Percentiles rank a stretch among this genome's conserved stretches.
Conservation (phyloP, 2,797 vertebrate genomes). For the Hoplostethus mediterraneus region DNA sequence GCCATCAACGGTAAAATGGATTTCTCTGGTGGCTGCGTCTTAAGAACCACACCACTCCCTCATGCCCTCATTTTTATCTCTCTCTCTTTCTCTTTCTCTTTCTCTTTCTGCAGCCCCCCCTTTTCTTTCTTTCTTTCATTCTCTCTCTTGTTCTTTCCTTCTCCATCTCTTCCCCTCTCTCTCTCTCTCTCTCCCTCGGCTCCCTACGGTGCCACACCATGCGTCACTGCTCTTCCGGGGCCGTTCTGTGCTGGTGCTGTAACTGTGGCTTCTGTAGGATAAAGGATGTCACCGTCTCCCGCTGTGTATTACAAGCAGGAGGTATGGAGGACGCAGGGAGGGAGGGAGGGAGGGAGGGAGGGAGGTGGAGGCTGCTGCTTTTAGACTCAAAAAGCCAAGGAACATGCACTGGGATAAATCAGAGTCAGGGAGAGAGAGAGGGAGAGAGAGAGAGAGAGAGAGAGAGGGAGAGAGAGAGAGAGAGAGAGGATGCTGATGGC, state of each 20-base stretch:
- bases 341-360: constrained; percentile 14
- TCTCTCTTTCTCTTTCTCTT: constrained; percentile 1
- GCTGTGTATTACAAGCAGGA: constrained; percentile 66
- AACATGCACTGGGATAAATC: constrained; percentile 65
- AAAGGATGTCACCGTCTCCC: constrained; percentile 65
- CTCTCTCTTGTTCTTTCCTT: constrained; percentile 28
- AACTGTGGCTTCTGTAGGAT: constrained; percentile 57
- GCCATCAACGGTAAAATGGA: constrained; percentile 43
- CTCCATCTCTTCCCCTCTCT: constrained; percentile 4
- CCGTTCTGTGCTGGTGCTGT: constrained; percentile 56
- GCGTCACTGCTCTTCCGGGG: constrained; percentile 62
- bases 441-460: constrained; percentile 40
- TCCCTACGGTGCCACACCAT: constrained; percentile 61
- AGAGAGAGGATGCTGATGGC: constrained; percentile 68
- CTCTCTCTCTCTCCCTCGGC: constrained; percentile 37
- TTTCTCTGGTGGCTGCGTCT: constrained; percentile 59
- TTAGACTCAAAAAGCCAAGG: constrained; percentile 61
- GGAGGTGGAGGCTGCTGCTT: constrained; percentile 56
- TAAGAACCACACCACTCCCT: constrained; percentile 61
- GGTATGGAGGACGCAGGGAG: constrained; percentile 50
- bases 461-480: constrained; percentile 27
- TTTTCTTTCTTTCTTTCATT: constrained; percentile 3
- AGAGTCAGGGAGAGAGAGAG: constrained; percentile 53
- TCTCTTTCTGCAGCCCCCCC: neutral
- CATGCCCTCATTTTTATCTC: constrained; percentile 54